Conservation (phyloP, 1,140 invertebrate species). For the Subanguina moxae region DNA sequence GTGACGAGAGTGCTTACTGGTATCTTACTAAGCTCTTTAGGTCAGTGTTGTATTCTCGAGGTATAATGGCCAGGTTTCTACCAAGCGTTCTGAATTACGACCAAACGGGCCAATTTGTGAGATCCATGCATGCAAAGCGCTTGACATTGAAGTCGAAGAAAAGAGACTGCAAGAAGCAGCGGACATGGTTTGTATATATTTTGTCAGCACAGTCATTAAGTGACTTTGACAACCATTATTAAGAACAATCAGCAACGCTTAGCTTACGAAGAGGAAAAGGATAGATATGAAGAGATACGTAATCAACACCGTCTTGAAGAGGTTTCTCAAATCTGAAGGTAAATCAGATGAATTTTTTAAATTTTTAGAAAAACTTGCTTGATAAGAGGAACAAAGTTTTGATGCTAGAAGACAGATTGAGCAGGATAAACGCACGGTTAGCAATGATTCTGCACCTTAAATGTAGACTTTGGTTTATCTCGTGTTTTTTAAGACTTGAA, state of each 20-base stretch:
- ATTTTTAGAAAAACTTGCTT: background rate
- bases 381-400: background rate
- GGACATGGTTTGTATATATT: no score
- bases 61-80: constrained; percentile 10
- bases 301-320: no score
- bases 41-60: constrained; percentile 21
- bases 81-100: constrained; percentile 17
- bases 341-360: no score
- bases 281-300: background rate
- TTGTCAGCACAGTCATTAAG: no score
- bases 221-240: background rate
- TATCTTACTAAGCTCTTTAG: no score
- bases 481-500: constrained; percentile 9
- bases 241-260: background rate
- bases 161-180: constrained; percentile 6
- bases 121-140: background rate
- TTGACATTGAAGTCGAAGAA: constrained; percentile 3
- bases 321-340: no score
- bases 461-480: no score
- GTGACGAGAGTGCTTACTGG: no score
- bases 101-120: background rate
- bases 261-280: constrained; percentile 6
- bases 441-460: background rate
- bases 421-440: background rate
- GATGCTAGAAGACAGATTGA: background rate